Base-by-base conservation (phyloP, 2,888 invertebrate species). In the Syrphus vitripennis region DNA sequence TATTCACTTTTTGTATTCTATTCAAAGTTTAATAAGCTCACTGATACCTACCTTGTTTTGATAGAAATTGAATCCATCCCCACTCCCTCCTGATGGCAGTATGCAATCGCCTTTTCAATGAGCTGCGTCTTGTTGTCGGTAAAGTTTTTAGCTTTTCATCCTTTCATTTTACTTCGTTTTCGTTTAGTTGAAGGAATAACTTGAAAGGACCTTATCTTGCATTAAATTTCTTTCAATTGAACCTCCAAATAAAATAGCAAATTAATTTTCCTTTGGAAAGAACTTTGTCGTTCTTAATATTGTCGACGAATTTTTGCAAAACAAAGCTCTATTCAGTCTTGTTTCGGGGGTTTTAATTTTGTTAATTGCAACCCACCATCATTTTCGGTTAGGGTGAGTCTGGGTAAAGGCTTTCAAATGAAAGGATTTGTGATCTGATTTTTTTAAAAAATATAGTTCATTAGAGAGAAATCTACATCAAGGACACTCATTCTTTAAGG, bases 41-140 rank as follows among this genome's bases (percentile, higher is more conserved):
- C 61, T 86, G 84, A 86, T 86, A 86, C 69, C 84, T 86, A 86
- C 72, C 84, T 86, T 78, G 82, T 86, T 86, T 82, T 86, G 69
- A 86, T 75, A 82, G 82, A 82, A 86, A 86, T 82, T 70, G 77
- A 65, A 77, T 70, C 69, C 45, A 3, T 14, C 19, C 10, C 4
- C 55, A n/a, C n/a, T 10, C n/a, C 31, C 1, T 2, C 4, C 0
- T 37, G 34, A n/a, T 16, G 45, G 26, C 21, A 72, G 67, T 69
- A 69, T 81, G 76, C 76, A 84, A 71, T 76, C 42, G 69, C 70
- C 69, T 50, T 63, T 69, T 48, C 69, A 75, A 59, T 50, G 45
- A 70, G 53, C 26, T 71, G 61, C 42, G 55, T 69, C 72, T 75
- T 65, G 45, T 59, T 53, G 59, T 50, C 61, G 67, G 50, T 45